Evolutionary conservation across 2,113 vertebrate genomes (phyloP).

Genomic region (Pedionomus torquatus): DNA sequence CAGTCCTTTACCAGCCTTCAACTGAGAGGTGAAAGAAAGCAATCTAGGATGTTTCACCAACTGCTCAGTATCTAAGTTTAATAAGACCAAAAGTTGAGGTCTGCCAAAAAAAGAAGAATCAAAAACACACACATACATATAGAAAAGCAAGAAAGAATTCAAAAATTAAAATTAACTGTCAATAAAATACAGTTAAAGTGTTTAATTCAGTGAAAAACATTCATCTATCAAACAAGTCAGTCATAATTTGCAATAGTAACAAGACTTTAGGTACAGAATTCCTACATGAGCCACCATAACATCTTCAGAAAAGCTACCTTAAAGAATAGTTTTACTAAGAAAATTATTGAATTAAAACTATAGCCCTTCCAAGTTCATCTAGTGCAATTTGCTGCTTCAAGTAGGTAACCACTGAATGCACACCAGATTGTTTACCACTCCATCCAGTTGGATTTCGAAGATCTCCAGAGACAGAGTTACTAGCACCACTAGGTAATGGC

Average conservation of each 20-base stretch:
- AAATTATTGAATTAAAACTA: not conserved
- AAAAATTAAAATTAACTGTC: not conserved
- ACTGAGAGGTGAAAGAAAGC: constrained; percentile 90
- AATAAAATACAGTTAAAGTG: not conserved
- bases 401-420: not conserved
- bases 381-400: not conserved
- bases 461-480: not conserved
- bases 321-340: not conserved
- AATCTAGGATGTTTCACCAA: constrained; percentile 89
- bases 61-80: constrained; percentile 87
- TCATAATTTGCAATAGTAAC: not conserved
- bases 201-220: not conserved
- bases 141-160: not conserved
- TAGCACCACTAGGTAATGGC: not conserved
- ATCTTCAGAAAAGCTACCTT: not conserved
- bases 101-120: constrained; percentile 53
- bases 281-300: not conserved
- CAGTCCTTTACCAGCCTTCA: constrained; percentile 95
- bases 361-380: not conserved
- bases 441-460: not conserved
- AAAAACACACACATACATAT: not conserved
- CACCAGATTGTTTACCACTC: not conserved
- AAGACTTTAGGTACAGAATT: not conserved
- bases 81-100: constrained; percentile 91
- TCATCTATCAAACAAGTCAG: not conserved